Percentiles rank a stretch among this genome's conserved stretches.
These are phyloP conservation scores for Ophion obscuratus DNA, from an alignment of 2,888 invertebrate genomes.

Conservation along the genomic window DNA sequence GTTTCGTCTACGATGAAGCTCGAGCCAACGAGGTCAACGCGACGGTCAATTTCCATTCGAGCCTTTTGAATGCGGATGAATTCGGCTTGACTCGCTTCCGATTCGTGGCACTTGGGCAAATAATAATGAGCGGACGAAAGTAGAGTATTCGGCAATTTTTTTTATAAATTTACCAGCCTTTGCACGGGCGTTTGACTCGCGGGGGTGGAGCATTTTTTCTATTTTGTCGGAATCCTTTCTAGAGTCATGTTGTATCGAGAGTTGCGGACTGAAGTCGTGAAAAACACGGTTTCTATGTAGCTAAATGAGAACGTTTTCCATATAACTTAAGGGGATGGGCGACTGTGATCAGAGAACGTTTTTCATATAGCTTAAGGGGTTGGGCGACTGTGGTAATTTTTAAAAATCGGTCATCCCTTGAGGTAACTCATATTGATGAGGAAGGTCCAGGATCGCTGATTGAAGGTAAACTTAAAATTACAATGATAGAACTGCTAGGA, in stretches of 20 bases:
- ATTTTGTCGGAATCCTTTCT: not conserved
- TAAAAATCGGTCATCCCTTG: too few relatives aligned
- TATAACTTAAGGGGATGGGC: not conserved
- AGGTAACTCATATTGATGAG: too few relatives aligned
- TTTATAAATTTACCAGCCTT: not conserved
- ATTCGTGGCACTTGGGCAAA: not conserved
- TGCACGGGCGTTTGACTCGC: not conserved
- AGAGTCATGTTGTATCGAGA: not conserved
- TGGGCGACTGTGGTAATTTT: too few relatives aligned
- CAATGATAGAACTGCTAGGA: too few relatives aligned
- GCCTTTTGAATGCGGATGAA: conserved; percentile 4
- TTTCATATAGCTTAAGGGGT: too few relatives aligned
- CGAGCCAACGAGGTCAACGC: conserved; percentile 61
- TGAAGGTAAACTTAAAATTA: too few relatives aligned
- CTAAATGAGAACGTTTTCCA: not conserved
- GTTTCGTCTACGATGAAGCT: conserved; percentile 31
- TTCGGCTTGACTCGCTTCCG: conserved; percentile 16
- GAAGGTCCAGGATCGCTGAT: too few relatives aligned
- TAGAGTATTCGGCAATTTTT: not conserved
- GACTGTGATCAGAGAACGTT: too few relatives aligned
- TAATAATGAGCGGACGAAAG: not conserved
- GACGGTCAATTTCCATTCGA: conserved; percentile 39
- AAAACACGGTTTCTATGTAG: not conserved
- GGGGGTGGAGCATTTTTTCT: not conserved
- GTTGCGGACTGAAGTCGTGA: not conserved